Conservation (phyloP, 1,140 invertebrate species). For the Gryllus bimaculatus region DNA sequence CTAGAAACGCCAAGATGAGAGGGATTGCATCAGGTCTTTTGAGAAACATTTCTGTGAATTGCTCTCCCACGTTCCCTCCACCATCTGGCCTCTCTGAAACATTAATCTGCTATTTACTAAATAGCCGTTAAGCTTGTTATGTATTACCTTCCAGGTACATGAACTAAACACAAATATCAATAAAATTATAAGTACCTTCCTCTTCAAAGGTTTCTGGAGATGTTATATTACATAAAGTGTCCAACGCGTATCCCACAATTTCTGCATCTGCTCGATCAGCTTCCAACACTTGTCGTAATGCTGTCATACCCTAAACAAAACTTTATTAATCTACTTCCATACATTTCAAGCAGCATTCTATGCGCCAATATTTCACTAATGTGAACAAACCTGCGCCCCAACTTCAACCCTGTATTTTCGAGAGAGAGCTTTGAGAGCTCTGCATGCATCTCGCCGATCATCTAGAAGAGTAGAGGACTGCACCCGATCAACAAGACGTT, state of each 20-base stretch:
- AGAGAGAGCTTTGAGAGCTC: slow-evolving; percentile 88
- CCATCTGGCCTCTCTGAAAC: slow-evolving; percentile 25
- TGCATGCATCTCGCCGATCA: slow-evolving; percentile 91
- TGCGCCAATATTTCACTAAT: neutral
- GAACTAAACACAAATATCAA: slow-evolving; percentile 35
- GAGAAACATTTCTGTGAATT: slow-evolving; percentile 98
- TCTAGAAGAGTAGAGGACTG: slow-evolving; percentile 86
- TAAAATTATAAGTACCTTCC: slow-evolving; percentile 43
- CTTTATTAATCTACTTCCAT: neutral
- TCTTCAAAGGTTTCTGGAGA: slow-evolving; percentile 74
- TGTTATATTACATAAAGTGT: slow-evolving; percentile 86
- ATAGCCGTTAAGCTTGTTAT: neutral
- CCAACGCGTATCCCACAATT: slow-evolving; percentile 82
- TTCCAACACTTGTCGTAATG: slow-evolving; percentile 69
- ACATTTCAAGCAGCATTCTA: neutral
- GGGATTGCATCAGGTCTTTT: slow-evolving; percentile 83
- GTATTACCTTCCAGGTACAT: neutral
- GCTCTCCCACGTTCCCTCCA: slow-evolving; percentile 57
- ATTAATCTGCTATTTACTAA: slow-evolving; percentile 16
- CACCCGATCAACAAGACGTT: slow-evolving; percentile 83
- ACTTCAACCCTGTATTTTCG: slow-evolving; percentile 90
- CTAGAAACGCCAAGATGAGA: slow-evolving; percentile 76
- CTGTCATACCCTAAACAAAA: slow-evolving; percentile 63
- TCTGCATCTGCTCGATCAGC: slow-evolving; percentile 80
- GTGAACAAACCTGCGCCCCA: slow-evolving; percentile 56